Base-by-base conservation (phyloP, 2,113 vertebrate species). In the Carassius auratus region DNA sequence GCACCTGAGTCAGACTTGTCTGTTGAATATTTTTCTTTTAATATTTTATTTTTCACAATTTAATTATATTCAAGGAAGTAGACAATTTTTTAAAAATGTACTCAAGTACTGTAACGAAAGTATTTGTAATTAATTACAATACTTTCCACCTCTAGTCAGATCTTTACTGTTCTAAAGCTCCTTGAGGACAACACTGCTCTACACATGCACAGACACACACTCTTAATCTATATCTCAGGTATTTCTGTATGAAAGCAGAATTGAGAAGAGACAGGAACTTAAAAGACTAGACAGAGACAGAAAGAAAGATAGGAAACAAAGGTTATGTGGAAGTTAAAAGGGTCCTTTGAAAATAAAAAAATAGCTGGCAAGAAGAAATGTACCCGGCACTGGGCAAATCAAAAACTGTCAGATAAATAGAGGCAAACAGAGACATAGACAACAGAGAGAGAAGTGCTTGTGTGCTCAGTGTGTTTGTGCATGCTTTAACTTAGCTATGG, bases 161-260 rank as follows among this genome's bases (percentile, higher is more conserved):
- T 83, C 42, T 81, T 83, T 71, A 82, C 26, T 13, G 23, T 71
- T 71, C 8, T 10, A 36, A 82, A 55, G 9, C 26, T 69, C 17
- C 42, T 23, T 52, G 38, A 68, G 42, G 45, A 81, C 62, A 52
- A 68, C n/a, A 3, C 26, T 14, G 10, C 23, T 14, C 19, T 1
- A 62, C 30, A 78, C 55, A 59, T 9, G 69, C 75, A 79, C 48
- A 84, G 17, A 78, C 33, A 71, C 62, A 59, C 81, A 15, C 36
- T 42, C 38, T 42, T 42, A 6, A 42, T 42, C 38, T 6, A 42
- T 42, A 42, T 36, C 36, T 62, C 13, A 75, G 52, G 66, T 48
- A 62, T 66, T 73, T 75, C 57, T 52, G 33, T 57, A 13, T 50
- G 57, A 52, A 66, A 50, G 36, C 36, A 52, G 23, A 64, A 33